Base-by-base conservation (phyloP, 2,888 invertebrate genomes). In the Ormyrus labotus region DNA sequence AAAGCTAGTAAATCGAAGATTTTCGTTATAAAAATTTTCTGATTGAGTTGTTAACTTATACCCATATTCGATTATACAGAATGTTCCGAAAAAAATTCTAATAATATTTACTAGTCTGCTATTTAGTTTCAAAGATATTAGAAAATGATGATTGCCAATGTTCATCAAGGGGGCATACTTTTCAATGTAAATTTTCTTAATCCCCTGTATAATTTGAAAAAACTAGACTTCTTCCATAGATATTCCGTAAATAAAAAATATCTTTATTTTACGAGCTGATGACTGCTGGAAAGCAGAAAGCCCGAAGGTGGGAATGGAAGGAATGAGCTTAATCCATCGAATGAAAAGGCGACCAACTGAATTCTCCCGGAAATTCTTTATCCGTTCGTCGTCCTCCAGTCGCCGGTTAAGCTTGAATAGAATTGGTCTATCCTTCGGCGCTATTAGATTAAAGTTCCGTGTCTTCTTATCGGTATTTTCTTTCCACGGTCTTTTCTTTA, bases 331-430 rank as follows among this genome's bases (percentile, higher is more conserved):
- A 73, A 73, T 64, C 57, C 72, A 47, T 61, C 48, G 13, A 53
- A 13, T 68, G 65, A 68, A 75, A 68, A 68, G 60, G 13, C 58
- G 65, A 57, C 11, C 50, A 45, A 63, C 69, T 57, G 76, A 77
- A 69, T 77, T 69, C 77, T 19, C 45, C 13, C 19, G 70, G 45
- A 77, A 57, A 78, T 71, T 58, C 77, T 78, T 64, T 47, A 57
- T 69, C 45, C 51, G 11, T n/a, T 60, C 71, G 50, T 60, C 34
- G 53, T 6, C 57, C 8, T 58, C 48, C 57, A 11, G 34, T 19
- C 64, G 13, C n/a, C 19, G 13, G 45, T 72, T 60, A 6, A 51
- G 47, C 13, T 45, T 61, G 51, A 51, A 68, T 76, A 19, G 9
- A 67, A 67, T 68, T 9, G 55, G 13, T 57, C 13, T 61, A 47